A percentile compares a stretch with the other conserved stretches of the same genome.
Evolutionary conservation across 2,888 invertebrate genomes (phyloP).

Genomic region (Polymixis lichenea): DNA sequence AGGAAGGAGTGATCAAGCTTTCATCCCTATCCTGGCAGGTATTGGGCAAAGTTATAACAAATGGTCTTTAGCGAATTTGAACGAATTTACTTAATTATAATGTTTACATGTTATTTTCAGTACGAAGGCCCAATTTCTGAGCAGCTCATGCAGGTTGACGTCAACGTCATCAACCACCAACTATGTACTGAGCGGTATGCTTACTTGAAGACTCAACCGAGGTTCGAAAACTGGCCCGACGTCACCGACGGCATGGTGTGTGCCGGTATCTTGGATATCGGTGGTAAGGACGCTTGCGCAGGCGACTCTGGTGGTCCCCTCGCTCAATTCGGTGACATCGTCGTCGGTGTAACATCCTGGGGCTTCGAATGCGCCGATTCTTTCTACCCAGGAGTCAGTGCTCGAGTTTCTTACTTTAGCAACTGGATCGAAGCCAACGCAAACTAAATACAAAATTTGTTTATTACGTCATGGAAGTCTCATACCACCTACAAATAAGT

Average conservation of each 20-base stretch:
- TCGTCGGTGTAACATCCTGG: slow-evolving; percentile 88
- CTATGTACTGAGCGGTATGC: slow-evolving; percentile 73
- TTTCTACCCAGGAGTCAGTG: slow-evolving; percentile 87
- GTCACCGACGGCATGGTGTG: slow-evolving; percentile 73
- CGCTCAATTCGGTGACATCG: slow-evolving; percentile 72
- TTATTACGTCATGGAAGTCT: too few species aligned
- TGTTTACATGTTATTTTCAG: too few species aligned
- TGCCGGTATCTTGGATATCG: slow-evolving; percentile 71
- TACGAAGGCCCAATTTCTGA: too few species aligned
- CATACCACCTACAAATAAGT: too few species aligned
- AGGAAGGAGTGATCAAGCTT: too few species aligned
- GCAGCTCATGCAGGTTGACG: slow-evolving; percentile 55
- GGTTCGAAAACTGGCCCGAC: slow-evolving; percentile 62
- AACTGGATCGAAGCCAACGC: slow-evolving; percentile 76
- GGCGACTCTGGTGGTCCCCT: slow-evolving; percentile 90
- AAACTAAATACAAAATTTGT: too few species aligned
- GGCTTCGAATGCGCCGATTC: slow-evolving; percentile 84
- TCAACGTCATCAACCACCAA: slow-evolving; percentile 71
- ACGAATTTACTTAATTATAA: too few species aligned
- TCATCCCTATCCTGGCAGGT: too few species aligned
- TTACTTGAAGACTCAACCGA: slow-evolving; percentile 56
- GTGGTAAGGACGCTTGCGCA: slow-evolving; percentile 81
- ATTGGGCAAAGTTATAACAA: too few species aligned
- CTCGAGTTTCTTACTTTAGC: slow-evolving; percentile 78
- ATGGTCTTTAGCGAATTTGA: too few species aligned